Evolutionary conservation across 1,140 invertebrate species (phyloP), one percentile per base, ranked within the genome.

Genomic region (Phymorhynchus buccinoides): DNA sequence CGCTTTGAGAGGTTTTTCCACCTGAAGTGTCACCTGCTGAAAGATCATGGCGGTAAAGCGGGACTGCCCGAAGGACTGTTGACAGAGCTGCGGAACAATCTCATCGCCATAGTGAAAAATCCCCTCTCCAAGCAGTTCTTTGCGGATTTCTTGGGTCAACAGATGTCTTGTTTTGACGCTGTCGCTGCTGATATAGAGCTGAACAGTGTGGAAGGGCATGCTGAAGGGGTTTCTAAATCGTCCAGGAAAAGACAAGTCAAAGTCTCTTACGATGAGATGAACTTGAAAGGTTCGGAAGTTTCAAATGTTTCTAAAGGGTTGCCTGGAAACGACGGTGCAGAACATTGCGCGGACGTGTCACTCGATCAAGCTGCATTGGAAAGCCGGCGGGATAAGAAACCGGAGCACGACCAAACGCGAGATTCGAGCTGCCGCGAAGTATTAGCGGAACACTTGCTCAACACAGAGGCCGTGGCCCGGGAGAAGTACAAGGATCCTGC

Each of bases 1-100:
- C 97, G 96, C 90, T 99, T 99, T 93, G 95, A 97, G 84, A 97
- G 97, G 30, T 95, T 98, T 0, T 94, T 96, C 77, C 96, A 97
- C 18, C 94, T 99, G 6, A 97, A 98, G 88, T 97, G 97, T 91
- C 98, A 99, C 91, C 95, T 99, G 37, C 97, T 99, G 92, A 96
- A 95, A 16, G 95, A 96, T 1, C 97, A 98, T 91, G 94, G 95
- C n/a, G 96, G 96, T 1, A 96, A 97, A 89, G 96, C 97, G 81
- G 97, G 98, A 90, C 73, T 87, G 80, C n/a, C n/a, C n/a, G 88
- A 88, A 80, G 87, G 89, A 48, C 89, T 90, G 48, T 77, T 84
- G 52, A 87, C 85, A 52, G 85, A 84, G 42, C 84, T 92, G 41
- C 88, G 88, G 78, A 86, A 86, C 41, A 91, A 88, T 62, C 80